These are phyloP conservation scores for Eristalis intricaria DNA, from an alignment of 2,888 invertebrate species.

Conservation along the genomic window DNA sequence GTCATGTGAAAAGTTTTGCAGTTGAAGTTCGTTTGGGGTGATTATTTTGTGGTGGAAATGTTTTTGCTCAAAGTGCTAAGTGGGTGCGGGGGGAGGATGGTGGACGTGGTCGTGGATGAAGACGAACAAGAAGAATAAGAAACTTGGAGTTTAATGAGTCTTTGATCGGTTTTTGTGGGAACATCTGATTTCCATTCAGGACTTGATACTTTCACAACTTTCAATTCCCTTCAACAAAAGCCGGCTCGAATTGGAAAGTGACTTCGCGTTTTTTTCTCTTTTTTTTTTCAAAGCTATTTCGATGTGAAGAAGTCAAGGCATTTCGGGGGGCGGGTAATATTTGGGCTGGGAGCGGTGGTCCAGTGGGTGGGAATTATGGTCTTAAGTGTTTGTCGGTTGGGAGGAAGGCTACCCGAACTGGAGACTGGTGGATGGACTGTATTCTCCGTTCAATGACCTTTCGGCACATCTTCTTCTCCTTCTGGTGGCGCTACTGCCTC, in stretches of 20 bases:
- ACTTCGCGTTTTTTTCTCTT: too few relatives aligned
- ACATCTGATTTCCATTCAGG: neutral
- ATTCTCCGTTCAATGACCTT: too few relatives aligned
- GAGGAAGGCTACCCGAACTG: too few relatives aligned
- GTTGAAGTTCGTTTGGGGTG: constrained; percentile 18
- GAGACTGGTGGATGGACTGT: too few relatives aligned
- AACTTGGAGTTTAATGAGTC: neutral
- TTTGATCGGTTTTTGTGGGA: neutral
- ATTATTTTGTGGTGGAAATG: neutral
- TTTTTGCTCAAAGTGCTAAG: neutral
- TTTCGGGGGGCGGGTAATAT: too few relatives aligned
- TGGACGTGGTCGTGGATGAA: neutral
- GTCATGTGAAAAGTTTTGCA: constrained; percentile 61
- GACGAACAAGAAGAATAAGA: neutral
- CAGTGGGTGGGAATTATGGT: too few relatives aligned
- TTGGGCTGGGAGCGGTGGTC: too few relatives aligned
- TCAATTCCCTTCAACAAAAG: neutral
- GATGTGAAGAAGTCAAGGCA: too few relatives aligned
- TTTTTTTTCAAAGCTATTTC: too few relatives aligned
- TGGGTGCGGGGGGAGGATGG: neutral
- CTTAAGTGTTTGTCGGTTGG: too few relatives aligned
- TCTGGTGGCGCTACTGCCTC: too few relatives aligned
- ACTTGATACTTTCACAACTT: neutral
- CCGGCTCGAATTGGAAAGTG: neutral
- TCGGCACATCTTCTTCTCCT: too few relatives aligned